Conservation (phyloP, 1,140 invertebrate species). For the Chironomus tepperi region DNA sequence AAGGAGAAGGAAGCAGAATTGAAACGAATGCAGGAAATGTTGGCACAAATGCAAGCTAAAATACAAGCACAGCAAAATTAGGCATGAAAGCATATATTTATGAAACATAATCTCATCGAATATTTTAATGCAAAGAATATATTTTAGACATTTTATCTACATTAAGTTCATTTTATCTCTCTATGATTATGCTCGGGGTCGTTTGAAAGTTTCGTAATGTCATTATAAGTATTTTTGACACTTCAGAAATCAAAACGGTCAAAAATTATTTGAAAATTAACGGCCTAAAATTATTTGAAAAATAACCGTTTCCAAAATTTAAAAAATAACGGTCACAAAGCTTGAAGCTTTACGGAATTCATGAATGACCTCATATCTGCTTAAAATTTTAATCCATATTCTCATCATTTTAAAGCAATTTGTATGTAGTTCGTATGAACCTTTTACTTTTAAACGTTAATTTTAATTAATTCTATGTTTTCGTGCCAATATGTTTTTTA, state of each 20-base stretch:
- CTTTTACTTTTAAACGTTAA: neutral
- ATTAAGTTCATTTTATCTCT: neutral
- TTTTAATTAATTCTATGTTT: neutral
- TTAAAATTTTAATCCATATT: constrained; percentile 1
- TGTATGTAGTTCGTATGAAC: too few relatives aligned
- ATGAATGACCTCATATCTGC: neutral
- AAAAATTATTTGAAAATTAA: too few relatives aligned
- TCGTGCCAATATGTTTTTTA: constrained; percentile 16
- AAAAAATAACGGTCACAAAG: too few relatives aligned
- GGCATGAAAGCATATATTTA: neutral
- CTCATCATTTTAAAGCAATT: neutral
- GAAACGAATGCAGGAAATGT: constrained; percentile 88
- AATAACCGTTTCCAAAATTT: too few relatives aligned
- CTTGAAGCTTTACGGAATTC: too few relatives aligned
- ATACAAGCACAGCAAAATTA: constrained; percentile 57
- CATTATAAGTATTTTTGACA: too few relatives aligned
- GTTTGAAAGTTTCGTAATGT: too few relatives aligned
- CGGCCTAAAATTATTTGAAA: too few relatives aligned
- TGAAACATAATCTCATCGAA: neutral
- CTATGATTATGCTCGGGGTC: neutral
- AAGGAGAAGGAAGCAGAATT: constrained; percentile 87
- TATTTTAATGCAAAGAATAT: constrained; percentile 1
- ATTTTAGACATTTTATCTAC: neutral
- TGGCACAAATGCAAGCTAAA: constrained; percentile 89
- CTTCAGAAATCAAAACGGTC: too few relatives aligned